Conservation (phyloP, 2,888 invertebrate genomes). For the Oxycera nigricornis region DNA sequence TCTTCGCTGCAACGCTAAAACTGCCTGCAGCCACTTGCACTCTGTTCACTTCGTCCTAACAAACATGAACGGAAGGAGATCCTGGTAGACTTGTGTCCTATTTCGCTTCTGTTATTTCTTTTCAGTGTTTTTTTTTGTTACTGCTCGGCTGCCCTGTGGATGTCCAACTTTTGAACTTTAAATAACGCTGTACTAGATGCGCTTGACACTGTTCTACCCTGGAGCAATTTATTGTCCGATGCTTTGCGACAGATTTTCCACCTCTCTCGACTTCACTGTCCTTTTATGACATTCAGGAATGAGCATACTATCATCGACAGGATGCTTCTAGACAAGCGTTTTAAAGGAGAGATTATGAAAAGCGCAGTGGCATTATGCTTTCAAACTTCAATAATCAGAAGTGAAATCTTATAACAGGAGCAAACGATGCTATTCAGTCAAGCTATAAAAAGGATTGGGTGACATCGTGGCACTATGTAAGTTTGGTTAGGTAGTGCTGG, state of each 20-base stretch:
- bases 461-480: too few species aligned
- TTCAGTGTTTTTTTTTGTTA: conserved; percentile 18
- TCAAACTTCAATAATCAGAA: neutral
- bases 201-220: conserved; percentile 36
- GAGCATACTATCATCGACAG: conserved; percentile 13
- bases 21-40: conserved; percentile 31
- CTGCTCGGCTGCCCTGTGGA: conserved; percentile 30
- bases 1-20: neutral
- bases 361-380: neutral
- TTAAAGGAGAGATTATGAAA: neutral
- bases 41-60: conserved; percentile 24
- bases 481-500: too few species aligned
- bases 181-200: conserved; percentile 37
- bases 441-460: neutral
- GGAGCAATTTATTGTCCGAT: conserved; percentile 37
- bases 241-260: conserved; percentile 30
- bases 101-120: conserved; percentile 28
- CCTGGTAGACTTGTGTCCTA: conserved; percentile 18
- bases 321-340: conserved; percentile 15
- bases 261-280: conserved; percentile 12
- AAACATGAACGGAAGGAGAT: conserved; percentile 28
- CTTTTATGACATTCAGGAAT: conserved; percentile 30
- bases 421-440: neutral
- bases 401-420: neutral
- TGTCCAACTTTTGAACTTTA: conserved; percentile 40